Evolutionary conservation across 2,888 invertebrate species (phyloP), one percentile per base, ranked within the genome.

Genomic region (Pegoplata infirma): DNA sequence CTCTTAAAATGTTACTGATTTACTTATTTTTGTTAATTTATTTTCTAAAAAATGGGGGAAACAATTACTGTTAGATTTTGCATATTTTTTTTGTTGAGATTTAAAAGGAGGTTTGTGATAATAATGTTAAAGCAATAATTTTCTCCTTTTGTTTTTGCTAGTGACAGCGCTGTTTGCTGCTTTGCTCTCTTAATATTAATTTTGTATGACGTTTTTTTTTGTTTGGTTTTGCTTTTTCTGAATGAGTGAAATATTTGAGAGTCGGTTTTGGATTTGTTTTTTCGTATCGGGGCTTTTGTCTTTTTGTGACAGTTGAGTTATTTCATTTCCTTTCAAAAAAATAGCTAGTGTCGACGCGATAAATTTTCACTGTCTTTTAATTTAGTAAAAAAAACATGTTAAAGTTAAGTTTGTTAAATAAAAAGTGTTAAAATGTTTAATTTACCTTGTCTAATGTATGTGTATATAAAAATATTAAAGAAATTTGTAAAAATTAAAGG

Each of bases 231-330:
- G 10, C 7, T 46, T 10, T 49, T 64, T 51, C 69, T 69, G 66
- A 69, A 49, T 63, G 63, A 14, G 17, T 73, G 55, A 32, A 25
- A 19, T 14, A n/a, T 56, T 44, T 67, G 66, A 53, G 66, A 25
- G 40, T 10, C 10, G 32, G 32, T 40, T n/a, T n/a, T 61, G 32
- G 14, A 7, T 14, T 23, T 59, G 56, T 44, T 71, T 76, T 76
- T 55, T 66, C 61, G 72, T 64, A 61, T 77, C 49, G 73, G 63
- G 68, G 63, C 28, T 76, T 71, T 78, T n/a, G n/a, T n/a, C n/a
- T n/a, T n/a, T n/a, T n/a, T 76, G 68, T 75, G 81, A 74, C 80
- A 81, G 76, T 77, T 81, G 81, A 80, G 81, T 76, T 74, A 72
- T 80, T 80, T 81, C 64, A 76, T 76, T 76, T 81, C 74, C 75